Percentiles rank a stretch among this genome's conserved stretches.
Conservation (phyloP, 2,113 vertebrate genomes). For the Ramphastos sulfuratus region DNA sequence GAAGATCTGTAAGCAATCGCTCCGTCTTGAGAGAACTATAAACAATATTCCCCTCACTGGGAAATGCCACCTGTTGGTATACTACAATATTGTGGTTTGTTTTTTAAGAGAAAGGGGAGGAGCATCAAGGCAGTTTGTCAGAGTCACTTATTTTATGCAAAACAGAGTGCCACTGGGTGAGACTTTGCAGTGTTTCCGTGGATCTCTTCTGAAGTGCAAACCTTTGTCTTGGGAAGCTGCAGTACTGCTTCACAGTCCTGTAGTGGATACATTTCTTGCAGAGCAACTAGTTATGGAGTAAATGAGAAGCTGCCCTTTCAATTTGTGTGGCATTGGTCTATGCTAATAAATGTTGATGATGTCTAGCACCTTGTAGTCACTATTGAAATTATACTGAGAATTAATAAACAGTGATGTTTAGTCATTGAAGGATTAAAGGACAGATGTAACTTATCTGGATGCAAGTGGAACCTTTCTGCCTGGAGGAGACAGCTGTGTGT, state of each 20-base stretch:
- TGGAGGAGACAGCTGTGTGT: background rate
- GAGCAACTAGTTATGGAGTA: background rate
- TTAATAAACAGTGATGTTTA: background rate
- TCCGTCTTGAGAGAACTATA: constrained; percentile 6
- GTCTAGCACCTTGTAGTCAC: background rate
- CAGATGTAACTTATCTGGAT: background rate
- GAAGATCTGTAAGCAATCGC: constrained; percentile 27
- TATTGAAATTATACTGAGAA: background rate
- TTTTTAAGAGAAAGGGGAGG: background rate
- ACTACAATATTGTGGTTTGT: background rate
- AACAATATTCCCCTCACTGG: constrained; percentile 1
- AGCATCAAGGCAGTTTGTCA: background rate
- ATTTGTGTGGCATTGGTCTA: background rate
- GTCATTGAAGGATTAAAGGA: background rate
- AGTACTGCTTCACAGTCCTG: background rate
- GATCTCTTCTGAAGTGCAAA: background rate
- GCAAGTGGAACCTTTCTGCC: background rate
- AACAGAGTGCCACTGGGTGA: background rate
- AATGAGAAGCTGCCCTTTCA: background rate
- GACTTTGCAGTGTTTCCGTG: background rate
- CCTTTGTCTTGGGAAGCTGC: background rate
- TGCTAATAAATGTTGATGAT: background rate
- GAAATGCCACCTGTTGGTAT: constrained; percentile 12
- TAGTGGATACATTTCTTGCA: background rate
- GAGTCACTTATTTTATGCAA: background rate